Percentiles rank a stretch among this genome's conserved stretches.
These are phyloP conservation scores for Panulirus ornatus DNA, from an alignment of 1,140 invertebrate species.

Conservation along the genomic window DNA sequence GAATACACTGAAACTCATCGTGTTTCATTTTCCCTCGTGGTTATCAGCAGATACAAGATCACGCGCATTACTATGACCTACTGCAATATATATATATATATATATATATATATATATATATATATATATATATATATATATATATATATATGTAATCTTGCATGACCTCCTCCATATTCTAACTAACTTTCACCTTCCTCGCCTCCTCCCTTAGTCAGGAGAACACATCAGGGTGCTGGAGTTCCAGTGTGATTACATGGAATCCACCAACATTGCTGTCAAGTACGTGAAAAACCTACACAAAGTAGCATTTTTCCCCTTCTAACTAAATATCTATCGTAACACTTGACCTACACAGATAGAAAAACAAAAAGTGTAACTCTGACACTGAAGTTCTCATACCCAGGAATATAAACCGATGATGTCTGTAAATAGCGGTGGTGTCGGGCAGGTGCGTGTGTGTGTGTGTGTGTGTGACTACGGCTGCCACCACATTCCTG, in stretches of 20 bases:
- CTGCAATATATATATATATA: too few relatives aligned
- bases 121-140: not conserved
- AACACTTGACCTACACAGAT: not conserved
- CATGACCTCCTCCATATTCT: not conserved
- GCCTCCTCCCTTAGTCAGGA: not conserved
- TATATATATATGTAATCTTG: too few relatives aligned
- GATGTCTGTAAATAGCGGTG: not conserved
- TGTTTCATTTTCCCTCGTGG: too few relatives aligned
- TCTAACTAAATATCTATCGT: not conserved
- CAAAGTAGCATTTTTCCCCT: not conserved
- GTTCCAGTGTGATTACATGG: not conserved
- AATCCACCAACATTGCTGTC: not conserved
- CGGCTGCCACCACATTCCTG: too few relatives aligned
- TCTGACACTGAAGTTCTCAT: not conserved
- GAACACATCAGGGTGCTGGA: not conserved
- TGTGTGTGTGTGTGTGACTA: conserved; percentile 1
- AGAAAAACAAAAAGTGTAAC: not conserved
- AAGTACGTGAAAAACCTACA: not conserved
- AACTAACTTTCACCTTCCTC: not conserved
- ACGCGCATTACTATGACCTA: too few relatives aligned
- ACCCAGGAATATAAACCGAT: not conserved
- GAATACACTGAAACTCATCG: not conserved
- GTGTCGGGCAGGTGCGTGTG: not conserved
- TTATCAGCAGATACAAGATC: too few relatives aligned
- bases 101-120: not conserved